phyloP scores from a whole-genome alignment of 1,140 invertebrate genomes.

The Drosophila sucinea region DNA sequence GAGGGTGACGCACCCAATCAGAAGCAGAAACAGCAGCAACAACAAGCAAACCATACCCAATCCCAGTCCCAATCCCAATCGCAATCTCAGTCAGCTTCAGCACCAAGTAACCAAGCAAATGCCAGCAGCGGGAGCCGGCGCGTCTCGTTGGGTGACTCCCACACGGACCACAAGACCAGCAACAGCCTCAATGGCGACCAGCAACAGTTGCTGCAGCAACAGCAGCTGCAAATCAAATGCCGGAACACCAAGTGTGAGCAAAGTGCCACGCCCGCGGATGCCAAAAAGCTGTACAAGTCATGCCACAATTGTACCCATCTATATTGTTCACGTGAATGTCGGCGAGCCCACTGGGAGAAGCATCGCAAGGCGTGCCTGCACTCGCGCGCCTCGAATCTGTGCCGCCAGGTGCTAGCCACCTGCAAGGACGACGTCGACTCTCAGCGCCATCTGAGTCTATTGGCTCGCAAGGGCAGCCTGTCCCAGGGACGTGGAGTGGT shows the following conservation, averaged over 20 bases:
- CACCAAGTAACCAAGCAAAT: conserved; percentile 34
- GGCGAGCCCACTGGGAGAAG: conserved; percentile 94
- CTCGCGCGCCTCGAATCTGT: conserved; percentile 93
- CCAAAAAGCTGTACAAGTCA: conserved; percentile 90
- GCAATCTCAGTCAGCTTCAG: conserved; percentile 35
- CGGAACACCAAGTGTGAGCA: conserved; percentile 90
- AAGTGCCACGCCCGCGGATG: conserved; percentile 86
- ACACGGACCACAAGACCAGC: conserved; percentile 19
- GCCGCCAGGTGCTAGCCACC: conserved; percentile 93
- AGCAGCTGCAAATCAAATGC: conserved; percentile 86
- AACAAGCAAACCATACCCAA: conserved; percentile 26
- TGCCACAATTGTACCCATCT: conserved; percentile 97
- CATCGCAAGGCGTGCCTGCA: conserved; percentile 95
- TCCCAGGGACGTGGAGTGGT: conserved; percentile 95
- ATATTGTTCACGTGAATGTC: conserved; percentile 92
- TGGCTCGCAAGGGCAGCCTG: conserved; percentile 91
- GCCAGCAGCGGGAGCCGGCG: conserved; percentile 51
- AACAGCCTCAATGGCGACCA: conserved; percentile 32
- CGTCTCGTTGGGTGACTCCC: conserved; percentile 71
- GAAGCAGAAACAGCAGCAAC: conserved; percentile 55
- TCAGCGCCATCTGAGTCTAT: conserved; percentile 89
- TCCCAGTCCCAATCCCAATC: conserved; percentile 31
- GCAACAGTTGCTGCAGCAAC: conserved; percentile 39
- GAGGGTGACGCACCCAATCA: conserved; percentile 75
- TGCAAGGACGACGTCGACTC: conserved; percentile 93